phyloP scores from a whole-genome alignment of 2,113 vertebrate genomes.

The Grammatotria lemairii region DNA sequence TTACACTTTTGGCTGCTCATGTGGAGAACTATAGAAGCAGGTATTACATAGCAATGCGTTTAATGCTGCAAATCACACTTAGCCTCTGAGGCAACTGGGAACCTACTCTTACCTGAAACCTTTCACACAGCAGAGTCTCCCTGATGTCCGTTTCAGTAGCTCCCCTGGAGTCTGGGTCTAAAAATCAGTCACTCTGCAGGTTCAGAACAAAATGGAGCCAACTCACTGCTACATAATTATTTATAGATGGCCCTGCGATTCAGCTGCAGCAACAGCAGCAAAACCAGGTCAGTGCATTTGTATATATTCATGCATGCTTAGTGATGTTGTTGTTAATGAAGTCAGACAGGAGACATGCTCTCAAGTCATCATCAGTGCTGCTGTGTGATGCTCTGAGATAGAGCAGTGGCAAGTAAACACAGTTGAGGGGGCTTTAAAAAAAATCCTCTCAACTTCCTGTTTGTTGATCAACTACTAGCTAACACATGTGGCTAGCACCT shows the following conservation, averaged over 20 bases:
- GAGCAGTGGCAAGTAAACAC: neutral
- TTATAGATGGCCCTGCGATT: slow-evolving; percentile 27
- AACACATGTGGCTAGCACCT: neutral
- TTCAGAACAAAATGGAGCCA: slow-evolving; percentile 9
- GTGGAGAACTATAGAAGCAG: neutral
- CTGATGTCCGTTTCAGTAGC: neutral
- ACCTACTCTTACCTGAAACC: neutral
- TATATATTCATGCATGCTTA: neutral
- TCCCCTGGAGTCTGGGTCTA: slow-evolving; percentile 1
- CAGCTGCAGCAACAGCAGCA: neutral
- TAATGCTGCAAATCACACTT: neutral
- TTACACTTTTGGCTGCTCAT: neutral
- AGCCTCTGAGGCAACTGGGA: neutral
- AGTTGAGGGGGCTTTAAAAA: neutral
- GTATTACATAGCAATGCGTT: neutral
- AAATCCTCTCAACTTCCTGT: neutral
- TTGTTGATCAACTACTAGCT: neutral
- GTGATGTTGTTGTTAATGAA: slow-evolving; percentile 2
- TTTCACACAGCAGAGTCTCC: neutral
- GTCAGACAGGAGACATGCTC: neutral
- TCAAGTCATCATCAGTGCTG: neutral
- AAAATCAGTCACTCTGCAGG: slow-evolving; percentile 22
- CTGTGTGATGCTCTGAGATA: neutral
- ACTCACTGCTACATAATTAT: slow-evolving; percentile 18
- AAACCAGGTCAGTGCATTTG: slow-evolving; percentile 11